Evolutionary conservation across 1,140 invertebrate species (phyloP), one percentile per base, ranked within the genome.

Genomic region (Papilio aristodemus): DNA sequence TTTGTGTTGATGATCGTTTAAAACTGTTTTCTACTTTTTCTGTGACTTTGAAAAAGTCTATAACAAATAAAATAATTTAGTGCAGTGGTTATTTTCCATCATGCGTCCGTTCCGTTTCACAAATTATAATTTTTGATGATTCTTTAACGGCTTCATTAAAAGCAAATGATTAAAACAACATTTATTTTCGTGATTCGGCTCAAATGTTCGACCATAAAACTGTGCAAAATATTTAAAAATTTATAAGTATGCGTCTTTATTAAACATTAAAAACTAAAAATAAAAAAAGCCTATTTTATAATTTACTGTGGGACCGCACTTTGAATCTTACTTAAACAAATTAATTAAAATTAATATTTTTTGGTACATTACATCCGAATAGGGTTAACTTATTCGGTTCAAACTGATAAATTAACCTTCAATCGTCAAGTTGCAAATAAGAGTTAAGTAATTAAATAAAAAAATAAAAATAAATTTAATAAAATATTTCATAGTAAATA

Each of bases 1-100:
- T 54, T 19, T 46, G 43, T 46, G 22, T 54, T 54, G 46, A 54
- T 54, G 43, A 22, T 54, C 46, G 43, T 46, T 46, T 46, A 19
- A 46, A 46, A 46, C 41, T 43, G 13, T 43, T 43, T 8, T 10
- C 37, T 38, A 38, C n/a, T n/a, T n/a, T n/a, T n/a, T n/a, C 37
- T 38, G 8, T 38, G 8, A 46, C 43, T 46, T 46, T 46, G 17
- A 10, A 46, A 2, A 19, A 19, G n/a, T n/a, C n/a, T n/a, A n/a
- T n/a, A n/a, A n/a, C n/a, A 32, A 32, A 32, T 6, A 32, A 32
- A 32, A 32, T 32, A 32, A 32, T 32, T 32, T 32, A 2, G 6
- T 32, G 2, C 27, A 32, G 27, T 3, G 6, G 2, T 32, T 32
- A 32, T 32, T 32, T 32, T 32, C 10, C 5, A 14, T 43, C 14